phyloP scores from a whole-genome alignment of 2,888 invertebrate genomes.

The Pinctada fucata region DNA sequence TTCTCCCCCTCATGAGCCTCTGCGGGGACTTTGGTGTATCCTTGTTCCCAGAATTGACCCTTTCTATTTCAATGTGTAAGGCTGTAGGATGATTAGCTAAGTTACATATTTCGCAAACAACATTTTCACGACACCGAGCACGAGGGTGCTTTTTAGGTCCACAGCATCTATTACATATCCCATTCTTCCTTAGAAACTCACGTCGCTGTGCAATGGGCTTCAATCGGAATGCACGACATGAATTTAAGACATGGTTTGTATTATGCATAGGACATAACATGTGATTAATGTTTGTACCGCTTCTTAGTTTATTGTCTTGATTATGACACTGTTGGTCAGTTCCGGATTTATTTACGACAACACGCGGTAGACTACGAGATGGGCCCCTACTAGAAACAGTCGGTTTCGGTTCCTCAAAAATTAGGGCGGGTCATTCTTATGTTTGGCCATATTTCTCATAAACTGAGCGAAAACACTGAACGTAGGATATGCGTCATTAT shows the following conservation, averaged over 20 bases:
- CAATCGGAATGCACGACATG: conserved; percentile 19
- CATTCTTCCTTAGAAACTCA: conserved; percentile 17
- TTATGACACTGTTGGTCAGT: too few species aligned
- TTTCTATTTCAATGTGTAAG: neutral
- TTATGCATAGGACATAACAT: conserved; percentile 27
- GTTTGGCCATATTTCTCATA: neutral
- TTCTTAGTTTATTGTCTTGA: too few species aligned
- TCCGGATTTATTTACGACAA: too few species aligned
- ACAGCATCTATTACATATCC: conserved; percentile 28
- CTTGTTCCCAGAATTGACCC: neutral
- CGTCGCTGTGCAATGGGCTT: conserved; percentile 12
- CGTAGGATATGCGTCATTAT: neutral
- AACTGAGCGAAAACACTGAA: neutral
- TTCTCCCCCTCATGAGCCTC: conserved; percentile 15
- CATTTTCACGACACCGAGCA: neutral
- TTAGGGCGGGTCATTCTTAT: conserved; percentile 12
- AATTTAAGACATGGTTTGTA: conserved; percentile 16
- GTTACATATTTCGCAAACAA: conserved; percentile 26
- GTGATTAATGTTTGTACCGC: too few species aligned
- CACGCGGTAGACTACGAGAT: too few species aligned
- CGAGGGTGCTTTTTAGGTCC: conserved; percentile 23
- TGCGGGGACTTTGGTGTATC: conserved; percentile 6
- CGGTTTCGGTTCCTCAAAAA: too few species aligned
- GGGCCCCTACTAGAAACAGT: neutral
- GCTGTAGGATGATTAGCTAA: neutral